These are phyloP conservation scores for Caenorhabditis imperialis DNA, from an alignment of 2,888 invertebrate species.

Conservation along the genomic window DNA sequence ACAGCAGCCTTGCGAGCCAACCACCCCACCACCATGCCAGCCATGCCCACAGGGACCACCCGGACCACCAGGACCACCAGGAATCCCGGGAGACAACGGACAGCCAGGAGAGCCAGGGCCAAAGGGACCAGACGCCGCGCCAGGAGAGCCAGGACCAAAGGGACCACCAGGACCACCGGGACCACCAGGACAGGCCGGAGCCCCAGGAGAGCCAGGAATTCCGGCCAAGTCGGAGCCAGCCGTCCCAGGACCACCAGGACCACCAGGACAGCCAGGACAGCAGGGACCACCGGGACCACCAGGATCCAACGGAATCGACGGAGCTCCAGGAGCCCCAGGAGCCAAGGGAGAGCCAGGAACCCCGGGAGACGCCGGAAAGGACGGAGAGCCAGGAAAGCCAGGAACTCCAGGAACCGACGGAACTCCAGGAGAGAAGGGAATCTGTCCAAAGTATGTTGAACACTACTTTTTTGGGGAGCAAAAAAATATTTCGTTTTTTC, in stretches of 20 bases:
- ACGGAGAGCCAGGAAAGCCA: slow-evolving; percentile 66
- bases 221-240: slow-evolving; percentile 65
- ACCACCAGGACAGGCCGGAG: slow-evolving; percentile 68
- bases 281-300: slow-evolving; percentile 69
- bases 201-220: slow-evolving; percentile 66
- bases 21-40: slow-evolving; percentile 71
- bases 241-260: slow-evolving; percentile 71
- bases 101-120: slow-evolving; percentile 65
- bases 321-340: slow-evolving; percentile 67
- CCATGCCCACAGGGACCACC: slow-evolving; percentile 71
- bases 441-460: slow-evolving; percentile 67
- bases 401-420: slow-evolving; percentile 67
- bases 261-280: slow-evolving; percentile 65
- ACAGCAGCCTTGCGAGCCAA: slow-evolving; percentile 68
- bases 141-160: slow-evolving; percentile 71
- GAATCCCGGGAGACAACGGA: slow-evolving; percentile 71
- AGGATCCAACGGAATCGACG: slow-evolving; percentile 66
- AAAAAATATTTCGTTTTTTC: neutral
- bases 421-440: slow-evolving; percentile 67
- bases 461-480: neutral
- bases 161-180: slow-evolving; percentile 69
- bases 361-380: slow-evolving; percentile 66
- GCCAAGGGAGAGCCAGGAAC: slow-evolving; percentile 66
- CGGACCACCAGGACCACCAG: slow-evolving; percentile 70
- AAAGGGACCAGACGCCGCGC: slow-evolving; percentile 69